Base-by-base conservation (phyloP, 1,140 invertebrate species). In the Neodiprion pinetum region DNA sequence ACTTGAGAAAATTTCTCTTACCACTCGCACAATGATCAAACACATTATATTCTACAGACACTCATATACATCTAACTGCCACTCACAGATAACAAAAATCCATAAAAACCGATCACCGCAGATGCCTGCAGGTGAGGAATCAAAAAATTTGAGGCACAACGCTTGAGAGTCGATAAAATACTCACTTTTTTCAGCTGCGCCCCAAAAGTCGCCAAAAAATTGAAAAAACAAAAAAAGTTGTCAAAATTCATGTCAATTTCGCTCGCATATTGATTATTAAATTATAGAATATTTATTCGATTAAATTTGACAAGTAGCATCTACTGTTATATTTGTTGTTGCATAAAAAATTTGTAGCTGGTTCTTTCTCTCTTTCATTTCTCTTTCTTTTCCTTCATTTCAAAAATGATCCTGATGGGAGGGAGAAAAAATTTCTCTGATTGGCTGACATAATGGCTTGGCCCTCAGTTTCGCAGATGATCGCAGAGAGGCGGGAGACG, bases 131-230 rank as follows among this genome's bases (percentile, higher is more conserved):
- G 5, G 28, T 40, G 28, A 40, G 28, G 28, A 40, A 40, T 75
- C 66, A 12, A 53, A 76, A 73, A 75, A 71, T 71, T 70, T 77
- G 73, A 74, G 10, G 69, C 70, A 72, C 23, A 48, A 72, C 71
- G 73, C 70, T 83, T 78, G 80, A 81, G 80, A 74, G 11, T 83
- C 80, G 79, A 83, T 78, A 69, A 47, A 78, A 84, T 84, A 84
- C 83, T 84, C 83, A 84, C 83, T 82, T 87, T 80, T 83, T 78
- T 80, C 80, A 80, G 81, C 84, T 86, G 87, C 82, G 85, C 87
- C 86, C 85, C 84, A 86, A 87, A 86, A 87, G 87, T 88, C 86
- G 87, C 87, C 87, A 87, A 87, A 88, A 88, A 87, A 88, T 86
- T 87, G 83, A 82, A 87, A 69, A 21, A 69, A 40, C 28, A 69